Evolutionary conservation across 53 echinoderm and acorn worm species (phyloP), one percentile per base, ranked within the genome.

Genomic region (Patiria pectinifera): DNA sequence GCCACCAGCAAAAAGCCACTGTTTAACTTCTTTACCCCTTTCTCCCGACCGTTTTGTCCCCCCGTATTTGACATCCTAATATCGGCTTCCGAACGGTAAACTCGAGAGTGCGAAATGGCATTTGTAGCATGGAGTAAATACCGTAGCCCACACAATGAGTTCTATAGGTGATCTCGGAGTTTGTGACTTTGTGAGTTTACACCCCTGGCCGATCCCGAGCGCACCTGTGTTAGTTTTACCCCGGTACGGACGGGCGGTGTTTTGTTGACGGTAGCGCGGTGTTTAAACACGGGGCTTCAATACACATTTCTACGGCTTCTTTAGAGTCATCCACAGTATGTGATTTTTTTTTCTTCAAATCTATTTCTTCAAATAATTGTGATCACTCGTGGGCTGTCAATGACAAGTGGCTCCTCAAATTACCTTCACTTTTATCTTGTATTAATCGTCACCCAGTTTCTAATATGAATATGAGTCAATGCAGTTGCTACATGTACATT

Each of bases 31-130:
- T 71, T 72, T 45, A 86, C 48, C 47, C 85, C 47, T 43, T 85
- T 85, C 85, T 66, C 47, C 85, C 18, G 47, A 53, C 11, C 71
- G 26, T 86, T 60, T 86, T 86, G 86, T 47, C 35, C 86, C 48
- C 78, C 71, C 48, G 66, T 86, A 72, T 86, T 86, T 86, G 86
- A 86, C 86, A 11, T 86, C 86, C 71, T 63, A 72, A 86, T 86
- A 86, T 86, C 86, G 86, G 49, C 86, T 86, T 69, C 86, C 86
- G 86, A 86, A 86, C 49, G 71, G 86, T 86, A 70, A 86, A 86
- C 86, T 86, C 72, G 45, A 71, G 71, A 86, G 86, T 86, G 86
- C 74, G 86, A 86, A 86, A 72, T 72, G 35, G 71, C 74, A 86
- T 86, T 86, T 35, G 35, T 35, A 35, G 35, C 35, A 72, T 86